A percentile compares a stretch with the other conserved stretches of the same genome.
phyloP scores from a whole-genome alignment of 2,113 vertebrate species.

The Capreolus pygargus region DNA sequence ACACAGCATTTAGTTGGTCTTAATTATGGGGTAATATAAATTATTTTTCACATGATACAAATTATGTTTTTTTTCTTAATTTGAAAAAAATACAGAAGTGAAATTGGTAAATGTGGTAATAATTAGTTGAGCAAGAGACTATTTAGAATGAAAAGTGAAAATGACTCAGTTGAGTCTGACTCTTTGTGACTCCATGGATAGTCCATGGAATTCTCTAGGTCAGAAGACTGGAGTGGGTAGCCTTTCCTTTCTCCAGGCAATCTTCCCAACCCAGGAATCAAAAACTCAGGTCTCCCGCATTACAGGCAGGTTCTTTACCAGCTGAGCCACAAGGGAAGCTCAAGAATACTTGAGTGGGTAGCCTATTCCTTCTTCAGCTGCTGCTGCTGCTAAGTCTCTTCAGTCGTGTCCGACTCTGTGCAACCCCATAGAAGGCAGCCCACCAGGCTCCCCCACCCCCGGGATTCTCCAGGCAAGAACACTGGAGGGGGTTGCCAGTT shows the following conservation, averaged over 20 bases:
- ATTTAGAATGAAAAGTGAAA: background rate
- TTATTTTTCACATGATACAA: background rate
- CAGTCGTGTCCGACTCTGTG: too few relatives aligned
- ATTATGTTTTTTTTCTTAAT: background rate
- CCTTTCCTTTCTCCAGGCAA: background rate
- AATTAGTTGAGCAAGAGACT: background rate
- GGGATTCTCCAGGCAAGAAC: too few relatives aligned
- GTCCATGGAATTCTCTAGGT: background rate
- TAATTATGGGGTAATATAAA: background rate
- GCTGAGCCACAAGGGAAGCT: background rate
- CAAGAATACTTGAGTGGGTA: background rate
- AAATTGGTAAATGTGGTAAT: background rate
- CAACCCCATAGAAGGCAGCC: too few relatives aligned
- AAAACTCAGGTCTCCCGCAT: accelerated
- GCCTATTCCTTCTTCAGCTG: background rate
- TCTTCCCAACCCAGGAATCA: background rate
- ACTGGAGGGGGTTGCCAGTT: too few relatives aligned
- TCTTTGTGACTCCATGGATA: background rate
- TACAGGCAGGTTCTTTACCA: background rate
- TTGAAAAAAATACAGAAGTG: background rate
- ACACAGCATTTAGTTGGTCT: background rate
- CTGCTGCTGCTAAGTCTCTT: too few relatives aligned
- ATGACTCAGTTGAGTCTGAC: background rate
- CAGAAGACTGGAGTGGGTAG: background rate
- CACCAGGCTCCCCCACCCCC: too few relatives aligned